A percentile compares a stretch with the other conserved stretches of the same genome.
phyloP scores from a whole-genome alignment of 1,140 invertebrate species.

The Cheumatopsyche charites region DNA sequence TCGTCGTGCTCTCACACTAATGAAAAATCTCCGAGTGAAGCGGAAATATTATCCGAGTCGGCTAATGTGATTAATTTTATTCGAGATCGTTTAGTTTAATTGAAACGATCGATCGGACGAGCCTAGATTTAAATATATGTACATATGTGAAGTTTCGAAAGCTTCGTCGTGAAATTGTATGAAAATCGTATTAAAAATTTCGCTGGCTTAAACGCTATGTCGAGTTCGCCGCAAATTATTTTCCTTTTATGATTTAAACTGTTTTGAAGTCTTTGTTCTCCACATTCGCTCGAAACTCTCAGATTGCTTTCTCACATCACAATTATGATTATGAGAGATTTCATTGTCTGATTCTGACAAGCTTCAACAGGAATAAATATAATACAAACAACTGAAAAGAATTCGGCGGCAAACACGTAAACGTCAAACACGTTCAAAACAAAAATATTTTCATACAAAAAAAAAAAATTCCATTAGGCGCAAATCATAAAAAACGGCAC shows the following conservation, averaged over 20 bases:
- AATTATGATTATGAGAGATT: neutral
- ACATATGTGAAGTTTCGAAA: neutral
- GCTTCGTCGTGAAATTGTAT: neutral
- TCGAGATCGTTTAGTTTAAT: no score
- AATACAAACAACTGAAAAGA: neutral
- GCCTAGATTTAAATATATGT: neutral
- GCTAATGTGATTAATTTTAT: no score
- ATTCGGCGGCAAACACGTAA: neutral
- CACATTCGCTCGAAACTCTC: constrained; percentile 10
- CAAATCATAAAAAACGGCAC: no score
- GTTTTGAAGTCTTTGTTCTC: constrained; percentile 24
- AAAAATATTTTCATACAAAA: no score
- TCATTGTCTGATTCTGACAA: constrained; percentile 17
- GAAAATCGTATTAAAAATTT: constrained; percentile 9
- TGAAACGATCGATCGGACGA: no score
- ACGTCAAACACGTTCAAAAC: neutral
- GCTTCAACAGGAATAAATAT: constrained; percentile 6
- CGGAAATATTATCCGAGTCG: neutral
- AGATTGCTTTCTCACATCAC: constrained; percentile 23
- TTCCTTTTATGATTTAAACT: constrained; percentile 10
- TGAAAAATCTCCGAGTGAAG: constrained; percentile 9
- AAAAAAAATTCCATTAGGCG: no score
- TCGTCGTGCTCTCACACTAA: constrained; percentile 9
- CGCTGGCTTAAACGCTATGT: neutral
- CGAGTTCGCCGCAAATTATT: constrained; percentile 21